Evolutionary conservation across 2,888 invertebrate genomes (phyloP).

Genomic region (Globia sparganii): DNA sequence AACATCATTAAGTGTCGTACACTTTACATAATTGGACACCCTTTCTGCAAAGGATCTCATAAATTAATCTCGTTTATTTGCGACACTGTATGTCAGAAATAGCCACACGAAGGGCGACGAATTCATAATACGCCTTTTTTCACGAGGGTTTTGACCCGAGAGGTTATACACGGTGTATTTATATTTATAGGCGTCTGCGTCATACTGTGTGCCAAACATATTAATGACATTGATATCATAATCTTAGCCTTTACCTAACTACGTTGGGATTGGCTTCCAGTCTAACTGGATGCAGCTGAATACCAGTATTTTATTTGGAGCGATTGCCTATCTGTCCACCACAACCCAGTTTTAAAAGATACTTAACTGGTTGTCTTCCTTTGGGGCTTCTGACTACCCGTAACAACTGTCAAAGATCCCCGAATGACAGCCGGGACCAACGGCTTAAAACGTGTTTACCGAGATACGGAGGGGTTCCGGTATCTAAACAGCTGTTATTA

Average conservation of each 20-base stretch:
- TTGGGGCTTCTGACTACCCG: not conserved
- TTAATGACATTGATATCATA: slow-evolving; percentile 56
- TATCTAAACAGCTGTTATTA: not conserved
- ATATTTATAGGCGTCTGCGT: not conserved
- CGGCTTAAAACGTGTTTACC: not conserved
- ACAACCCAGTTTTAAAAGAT: not conserved
- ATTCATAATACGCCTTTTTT: slow-evolving; percentile 14
- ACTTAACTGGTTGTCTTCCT: not conserved
- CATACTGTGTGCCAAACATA: slow-evolving; percentile 9
- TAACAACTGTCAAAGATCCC: not conserved
- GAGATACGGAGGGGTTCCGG: no score
- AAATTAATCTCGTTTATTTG: slow-evolving; percentile 16
- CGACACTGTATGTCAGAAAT: slow-evolving; percentile 29
- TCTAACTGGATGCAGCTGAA: not conserved
- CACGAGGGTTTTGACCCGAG: slow-evolving; percentile 37
- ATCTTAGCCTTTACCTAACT: not conserved
- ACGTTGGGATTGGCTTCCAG: not conserved
- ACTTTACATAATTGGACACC: slow-evolving; percentile 22
- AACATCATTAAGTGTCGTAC: not conserved
- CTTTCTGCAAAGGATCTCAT: slow-evolving; percentile 5
- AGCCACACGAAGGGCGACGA: slow-evolving; percentile 11
- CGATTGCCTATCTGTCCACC: not conserved
- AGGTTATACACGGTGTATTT: slow-evolving; percentile 8
- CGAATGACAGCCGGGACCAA: not conserved
- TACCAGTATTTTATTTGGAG: not conserved